phyloP scores from a whole-genome alignment of 2,113 vertebrate species.

The Dendropsophus ebraccatus region DNA sequence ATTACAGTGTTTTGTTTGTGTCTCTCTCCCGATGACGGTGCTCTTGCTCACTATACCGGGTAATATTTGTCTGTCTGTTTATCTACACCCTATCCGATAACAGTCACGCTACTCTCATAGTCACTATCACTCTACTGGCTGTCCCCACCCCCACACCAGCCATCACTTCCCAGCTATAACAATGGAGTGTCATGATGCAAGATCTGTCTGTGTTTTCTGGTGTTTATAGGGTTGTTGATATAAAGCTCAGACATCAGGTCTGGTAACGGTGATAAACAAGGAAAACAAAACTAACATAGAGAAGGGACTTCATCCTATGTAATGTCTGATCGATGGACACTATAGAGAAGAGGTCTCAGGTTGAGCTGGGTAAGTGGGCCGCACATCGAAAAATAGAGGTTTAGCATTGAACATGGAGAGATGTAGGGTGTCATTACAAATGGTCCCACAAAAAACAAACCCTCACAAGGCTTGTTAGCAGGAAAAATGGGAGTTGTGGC shows the following conservation, averaged over 20 bases:
- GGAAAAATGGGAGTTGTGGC: no score
- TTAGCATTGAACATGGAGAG: no score
- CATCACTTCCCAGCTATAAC: neutral
- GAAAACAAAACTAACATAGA: neutral
- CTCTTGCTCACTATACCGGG: slow-evolving; percentile 15
- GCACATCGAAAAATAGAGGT: no score
- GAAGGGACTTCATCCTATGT: neutral
- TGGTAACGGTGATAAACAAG: neutral
- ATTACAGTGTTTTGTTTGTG: neutral
- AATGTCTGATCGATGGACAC: neutral
- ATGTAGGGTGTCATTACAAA: no score
- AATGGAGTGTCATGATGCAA: slow-evolving; percentile 2
- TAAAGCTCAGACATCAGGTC: neutral
- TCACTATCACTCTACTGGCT: neutral
- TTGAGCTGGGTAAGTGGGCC: no score
- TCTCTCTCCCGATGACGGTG: neutral
- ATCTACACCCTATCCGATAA: neutral
- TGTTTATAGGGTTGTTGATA: slow-evolving; percentile 12
- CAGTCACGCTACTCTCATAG: neutral
- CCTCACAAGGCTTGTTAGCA: no score
- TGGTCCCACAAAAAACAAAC: no score
- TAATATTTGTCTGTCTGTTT: neutral
- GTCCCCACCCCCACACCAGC: neutral
- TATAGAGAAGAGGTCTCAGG: neutral
- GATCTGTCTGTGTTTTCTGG: neutral